Base-by-base conservation (phyloP, 1,140 invertebrate genomes). In the Cyclargus thomasi region DNA sequence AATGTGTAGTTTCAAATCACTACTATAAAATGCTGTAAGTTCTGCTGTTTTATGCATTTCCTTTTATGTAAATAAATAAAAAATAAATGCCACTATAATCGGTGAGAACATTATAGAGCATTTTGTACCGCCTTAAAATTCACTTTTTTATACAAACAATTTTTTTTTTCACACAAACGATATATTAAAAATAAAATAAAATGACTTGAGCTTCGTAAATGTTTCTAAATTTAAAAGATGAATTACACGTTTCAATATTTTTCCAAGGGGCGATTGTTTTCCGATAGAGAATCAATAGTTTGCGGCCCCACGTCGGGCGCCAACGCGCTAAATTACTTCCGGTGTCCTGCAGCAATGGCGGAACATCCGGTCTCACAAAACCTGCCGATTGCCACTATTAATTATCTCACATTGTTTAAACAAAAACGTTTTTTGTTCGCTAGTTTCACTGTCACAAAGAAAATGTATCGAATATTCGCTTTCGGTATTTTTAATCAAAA, bases 371-470 rank as follows among this genome's bases (percentile, higher is more conserved):
- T 21, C 18, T 59, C 20, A 11, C 55, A 20, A 59, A 59, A 59
- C 55, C 55, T 59, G 55, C 3, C 10, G 11, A 59, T 59, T 59
- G 55, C 55, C 55, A 17, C 55, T 20, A 20, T 18, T 59, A 59
- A 59, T 59, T 59, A 59, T 59, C 55, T 20, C 20, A 20, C 55
- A 11, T 59, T 59, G 55, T 59, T 59, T 59, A 59, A 59, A 59
- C 18, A 59, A 8, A 47, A 47, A 16, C 29, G 29, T 16, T 47
- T 47, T 47, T 47, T 47, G 39, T 47, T 16, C 29, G 29, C 10
- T 47, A 47, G 39, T 47, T 47, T 11, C 39, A 47, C 39, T 47
- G 14, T 16, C 39, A 47, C 39, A 47, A 47, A 47, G 39, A 16
- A 47, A 47, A 47, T 47, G 39, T 47, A 47, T 47, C 11, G 39